These are phyloP conservation scores for Mandrillus leucophaeus DNA, from an alignment of 2,113 vertebrate genomes.

Conservation along the genomic window DNA sequence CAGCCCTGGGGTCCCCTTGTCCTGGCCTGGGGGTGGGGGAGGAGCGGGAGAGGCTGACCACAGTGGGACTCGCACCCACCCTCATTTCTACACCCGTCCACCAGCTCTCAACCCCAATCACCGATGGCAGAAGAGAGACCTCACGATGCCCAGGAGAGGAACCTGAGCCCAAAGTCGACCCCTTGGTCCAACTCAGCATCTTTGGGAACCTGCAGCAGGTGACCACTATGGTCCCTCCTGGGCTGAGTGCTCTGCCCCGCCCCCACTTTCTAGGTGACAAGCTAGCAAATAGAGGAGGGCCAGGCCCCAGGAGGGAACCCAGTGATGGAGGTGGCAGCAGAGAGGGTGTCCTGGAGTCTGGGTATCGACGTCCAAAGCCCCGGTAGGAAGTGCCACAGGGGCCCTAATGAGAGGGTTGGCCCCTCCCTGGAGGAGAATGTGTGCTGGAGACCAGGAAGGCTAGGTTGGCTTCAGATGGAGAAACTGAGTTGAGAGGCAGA, in stretches of 20 bases:
- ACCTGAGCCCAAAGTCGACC: neutral
- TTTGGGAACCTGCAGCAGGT: no score
- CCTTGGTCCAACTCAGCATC: neutral
- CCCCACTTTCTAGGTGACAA: neutral
- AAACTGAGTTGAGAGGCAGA: neutral
- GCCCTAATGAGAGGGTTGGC: neutral
- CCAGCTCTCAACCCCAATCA: neutral
- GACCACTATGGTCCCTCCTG: neutral
- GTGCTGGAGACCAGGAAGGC: neutral
- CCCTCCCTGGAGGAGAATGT: neutral
- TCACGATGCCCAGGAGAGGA: neutral
- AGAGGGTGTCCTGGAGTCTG: neutral
- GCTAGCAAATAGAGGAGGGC: neutral
- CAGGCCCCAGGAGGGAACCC: neutral
- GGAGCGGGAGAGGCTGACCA: neutral
- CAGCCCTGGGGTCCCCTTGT: neutral
- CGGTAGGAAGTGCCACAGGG: neutral
- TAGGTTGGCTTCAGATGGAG: neutral
- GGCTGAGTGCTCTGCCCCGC: neutral
- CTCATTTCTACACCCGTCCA: neutral
- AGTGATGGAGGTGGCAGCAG: neutral
- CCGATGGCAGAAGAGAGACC: neutral
- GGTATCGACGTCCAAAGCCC: no score
- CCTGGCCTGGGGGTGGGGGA: neutral
- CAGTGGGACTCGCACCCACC: neutral